phyloP scores from a whole-genome alignment of 2,888 invertebrate species.

The Drosophila affinis region DNA sequence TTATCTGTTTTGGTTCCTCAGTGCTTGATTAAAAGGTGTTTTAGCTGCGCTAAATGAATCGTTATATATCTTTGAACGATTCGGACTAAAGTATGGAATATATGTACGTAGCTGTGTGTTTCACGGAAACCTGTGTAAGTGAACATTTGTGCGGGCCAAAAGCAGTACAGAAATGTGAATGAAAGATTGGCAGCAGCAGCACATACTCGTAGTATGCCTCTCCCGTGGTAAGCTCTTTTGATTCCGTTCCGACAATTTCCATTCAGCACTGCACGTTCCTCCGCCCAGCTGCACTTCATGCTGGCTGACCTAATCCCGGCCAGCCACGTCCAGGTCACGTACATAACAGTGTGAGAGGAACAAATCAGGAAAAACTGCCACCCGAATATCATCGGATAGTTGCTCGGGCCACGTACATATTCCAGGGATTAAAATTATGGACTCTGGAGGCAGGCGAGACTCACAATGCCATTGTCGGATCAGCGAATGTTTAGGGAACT shows the following conservation, averaged over 20 bases:
- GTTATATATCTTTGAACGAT: too few relatives aligned
- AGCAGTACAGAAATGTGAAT: too few relatives aligned
- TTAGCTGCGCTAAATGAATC: background rate
- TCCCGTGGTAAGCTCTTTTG: background rate
- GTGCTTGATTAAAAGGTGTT: slow-evolving; percentile 32
- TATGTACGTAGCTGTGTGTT: too few relatives aligned
- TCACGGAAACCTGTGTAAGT: too few relatives aligned
- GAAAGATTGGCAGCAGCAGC: too few relatives aligned
- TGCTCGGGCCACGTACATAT: slow-evolving; percentile 23
- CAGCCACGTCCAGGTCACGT: slow-evolving; percentile 43
- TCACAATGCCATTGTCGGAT: slow-evolving; percentile 5
- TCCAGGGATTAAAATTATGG: slow-evolving; percentile 17
- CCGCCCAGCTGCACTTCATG: slow-evolving; percentile 28
- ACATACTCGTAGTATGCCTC: background rate
- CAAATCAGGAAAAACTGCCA: slow-evolving; percentile 20
- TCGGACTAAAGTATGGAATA: too few relatives aligned
- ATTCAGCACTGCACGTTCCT: slow-evolving; percentile 42
- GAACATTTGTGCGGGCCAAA: too few relatives aligned
- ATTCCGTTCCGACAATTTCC: slow-evolving; percentile 11
- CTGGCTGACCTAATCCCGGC: slow-evolving; percentile 43
- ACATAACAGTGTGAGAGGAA: slow-evolving; percentile 37
- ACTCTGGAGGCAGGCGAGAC: slow-evolving; percentile 5
- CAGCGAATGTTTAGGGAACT: background rate
- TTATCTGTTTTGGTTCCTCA: slow-evolving; percentile 2
- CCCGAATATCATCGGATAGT: slow-evolving; percentile 37